phyloP scores from a whole-genome alignment of 2,113 vertebrate species.

The Charina bottae region DNA sequence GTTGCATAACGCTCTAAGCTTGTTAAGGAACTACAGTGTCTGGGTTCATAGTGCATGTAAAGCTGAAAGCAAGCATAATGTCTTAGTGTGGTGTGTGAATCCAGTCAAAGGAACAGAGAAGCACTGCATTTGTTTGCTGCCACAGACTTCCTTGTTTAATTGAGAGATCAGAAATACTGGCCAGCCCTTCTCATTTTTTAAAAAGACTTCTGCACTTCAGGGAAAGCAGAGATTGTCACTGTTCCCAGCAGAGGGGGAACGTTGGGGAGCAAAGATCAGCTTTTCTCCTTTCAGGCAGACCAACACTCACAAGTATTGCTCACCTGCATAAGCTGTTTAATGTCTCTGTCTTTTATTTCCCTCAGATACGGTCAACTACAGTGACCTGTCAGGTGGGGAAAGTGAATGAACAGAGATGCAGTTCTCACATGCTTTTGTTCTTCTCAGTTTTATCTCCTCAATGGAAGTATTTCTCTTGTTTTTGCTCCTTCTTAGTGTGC shows the following conservation, averaged over 20 bases:
- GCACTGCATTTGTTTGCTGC: neutral
- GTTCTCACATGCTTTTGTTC: constrained; percentile 67
- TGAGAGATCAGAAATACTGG: neutral
- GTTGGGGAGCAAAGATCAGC: constrained; percentile 15
- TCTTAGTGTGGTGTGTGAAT: no score
- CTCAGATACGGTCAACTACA: constrained; percentile 39
- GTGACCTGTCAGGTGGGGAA: constrained; percentile 51
- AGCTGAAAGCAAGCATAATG: no score
- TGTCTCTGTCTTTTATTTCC: neutral
- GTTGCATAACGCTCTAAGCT: no score
- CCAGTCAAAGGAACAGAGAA: neutral
- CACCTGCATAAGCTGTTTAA: neutral
- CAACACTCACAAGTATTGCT: neutral
- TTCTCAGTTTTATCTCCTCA: constrained; percentile 71
- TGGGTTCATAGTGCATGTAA: no score
- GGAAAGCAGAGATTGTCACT: neutral
- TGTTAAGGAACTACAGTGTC: no score
- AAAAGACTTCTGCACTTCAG: neutral
- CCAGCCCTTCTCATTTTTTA: neutral
- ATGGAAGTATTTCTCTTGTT: constrained; percentile 30
- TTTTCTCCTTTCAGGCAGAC: neutral
- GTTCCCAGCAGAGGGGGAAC: neutral
- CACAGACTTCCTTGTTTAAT: neutral
- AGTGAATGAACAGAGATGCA: constrained; percentile 62
- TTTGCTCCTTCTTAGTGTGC: constrained; percentile 83